phyloP scores from a whole-genome alignment of 1,140 invertebrate species.

The Drosophila watanabei region DNA sequence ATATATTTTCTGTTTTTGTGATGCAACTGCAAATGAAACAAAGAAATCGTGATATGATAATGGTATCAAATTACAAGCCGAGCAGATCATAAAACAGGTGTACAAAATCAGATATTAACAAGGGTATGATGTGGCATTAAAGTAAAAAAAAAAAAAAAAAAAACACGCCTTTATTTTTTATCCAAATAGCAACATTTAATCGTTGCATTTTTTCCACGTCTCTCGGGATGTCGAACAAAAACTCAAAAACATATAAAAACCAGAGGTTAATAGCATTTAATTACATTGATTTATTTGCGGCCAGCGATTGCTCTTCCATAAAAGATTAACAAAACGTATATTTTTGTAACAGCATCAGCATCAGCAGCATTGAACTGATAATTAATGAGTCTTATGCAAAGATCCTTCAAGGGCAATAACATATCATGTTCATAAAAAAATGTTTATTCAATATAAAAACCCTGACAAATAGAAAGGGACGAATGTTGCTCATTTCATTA shows the following conservation, averaged over 20 bases:
- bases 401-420: constrained; percentile 5
- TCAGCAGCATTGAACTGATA: constrained; percentile 25
- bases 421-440: background rate
- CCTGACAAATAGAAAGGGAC: background rate
- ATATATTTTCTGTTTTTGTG: background rate
- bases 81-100: constrained; percentile 18
- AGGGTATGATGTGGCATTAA: constrained; percentile 5
- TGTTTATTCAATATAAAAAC: background rate
- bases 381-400: constrained; percentile 52
- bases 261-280: constrained; percentile 61
- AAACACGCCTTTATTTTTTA: background rate
- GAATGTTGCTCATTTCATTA: background rate
- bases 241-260: constrained; percentile 24
- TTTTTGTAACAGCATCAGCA: constrained; percentile 15
- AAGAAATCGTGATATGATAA: constrained; percentile 11
- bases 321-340: constrained; percentile 23
- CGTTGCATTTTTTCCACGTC: background rate
- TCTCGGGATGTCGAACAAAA: background rate
- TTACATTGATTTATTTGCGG: constrained; percentile 73
- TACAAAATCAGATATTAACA: constrained; percentile 5
- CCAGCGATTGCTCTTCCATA: constrained; percentile 23
- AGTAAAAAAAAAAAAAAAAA: constrained; percentile 5
- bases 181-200: constrained; percentile 15
- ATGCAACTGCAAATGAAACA: background rate
- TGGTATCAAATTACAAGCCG: constrained; percentile 6